phyloP scores from a whole-genome alignment of 2,797 vertebrate genomes.

The Neosilurus hyrtlii region DNA sequence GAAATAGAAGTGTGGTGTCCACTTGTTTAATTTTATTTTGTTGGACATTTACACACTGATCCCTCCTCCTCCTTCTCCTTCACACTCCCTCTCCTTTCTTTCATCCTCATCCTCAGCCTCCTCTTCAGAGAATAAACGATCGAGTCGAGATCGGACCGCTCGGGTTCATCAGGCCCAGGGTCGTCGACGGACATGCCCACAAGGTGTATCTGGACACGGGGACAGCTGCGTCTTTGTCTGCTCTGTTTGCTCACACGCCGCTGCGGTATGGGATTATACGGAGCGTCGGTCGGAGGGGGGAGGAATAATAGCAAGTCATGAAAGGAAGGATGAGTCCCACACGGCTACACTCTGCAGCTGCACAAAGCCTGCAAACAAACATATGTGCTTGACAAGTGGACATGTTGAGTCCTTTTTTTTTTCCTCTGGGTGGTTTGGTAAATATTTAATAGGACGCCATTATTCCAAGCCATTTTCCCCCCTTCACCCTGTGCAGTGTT shows the following conservation, averaged over 20 bases:
- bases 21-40: slow-evolving; percentile 44
- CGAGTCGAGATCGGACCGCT: neutral
- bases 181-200: slow-evolving; percentile 77
- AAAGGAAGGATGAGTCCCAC: slow-evolving; percentile 53
- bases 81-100: neutral
- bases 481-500: slow-evolving; percentile 17
- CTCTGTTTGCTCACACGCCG: slow-evolving; percentile 75
- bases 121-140: neutral
- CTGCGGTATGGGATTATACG: slow-evolving; percentile 65
- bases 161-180: slow-evolving; percentile 40
- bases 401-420: slow-evolving; percentile 40
- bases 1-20: slow-evolving; percentile 49
- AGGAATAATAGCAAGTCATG: slow-evolving; percentile 55
- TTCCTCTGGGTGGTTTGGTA: slow-evolving; percentile 40
- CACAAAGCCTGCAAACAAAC: slow-evolving; percentile 50
- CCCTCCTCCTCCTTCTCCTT: neutral
- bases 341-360: slow-evolving; percentile 52
- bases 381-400: slow-evolving; percentile 44
- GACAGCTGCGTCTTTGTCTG: slow-evolving; percentile 82
- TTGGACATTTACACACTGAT: slow-evolving; percentile 32
- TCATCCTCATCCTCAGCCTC: neutral
- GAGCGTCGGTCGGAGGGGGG: slow-evolving; percentile 60
- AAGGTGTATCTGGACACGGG: slow-evolving; percentile 72
- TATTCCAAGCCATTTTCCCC: slow-evolving; percentile 25
- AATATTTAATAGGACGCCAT: slow-evolving; percentile 48